Evolutionary conservation across 2,113 vertebrate genomes (phyloP).

Genomic region (Paramisgurnus dabryanus): DNA sequence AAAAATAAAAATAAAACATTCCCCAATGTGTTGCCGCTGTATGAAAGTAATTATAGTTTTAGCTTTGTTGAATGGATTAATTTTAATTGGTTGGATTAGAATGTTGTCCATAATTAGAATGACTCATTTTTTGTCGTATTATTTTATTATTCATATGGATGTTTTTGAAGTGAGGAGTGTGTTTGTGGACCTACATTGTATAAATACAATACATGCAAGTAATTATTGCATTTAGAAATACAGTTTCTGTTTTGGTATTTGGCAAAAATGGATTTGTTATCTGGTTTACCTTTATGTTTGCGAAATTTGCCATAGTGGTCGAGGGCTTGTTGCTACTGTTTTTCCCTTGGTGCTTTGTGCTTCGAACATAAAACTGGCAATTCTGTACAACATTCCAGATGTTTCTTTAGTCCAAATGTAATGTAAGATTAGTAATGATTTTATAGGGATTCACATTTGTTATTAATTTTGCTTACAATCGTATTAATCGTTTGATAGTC

Average conservation of each 20-base stretch:
- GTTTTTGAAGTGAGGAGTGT: background rate
- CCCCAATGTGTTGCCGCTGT: background rate
- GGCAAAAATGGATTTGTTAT: too few species aligned
- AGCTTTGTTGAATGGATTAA: conserved; percentile 25
- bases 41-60: conserved; percentile 23
- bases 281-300: too few species aligned
- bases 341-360: too few species aligned
- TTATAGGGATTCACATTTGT: too few species aligned
- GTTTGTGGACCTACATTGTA: background rate
- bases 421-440: background rate
- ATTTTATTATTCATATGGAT: background rate
- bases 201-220: background rate
- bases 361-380: too few species aligned
- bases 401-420: too few species aligned
- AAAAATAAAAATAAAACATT: conserved; percentile 5
- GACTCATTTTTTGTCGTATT: background rate
- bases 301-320: too few species aligned
- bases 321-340: too few species aligned
- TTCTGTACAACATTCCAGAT: too few species aligned
- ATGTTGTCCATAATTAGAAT: conserved; percentile 3
- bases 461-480: too few species aligned
- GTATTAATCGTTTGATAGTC: too few species aligned
- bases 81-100: conserved; percentile 35
- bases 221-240: background rate
- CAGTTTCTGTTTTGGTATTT: background rate